Conservation (phyloP, 2,797 vertebrate species). For the Alfaro cultratus region DNA sequence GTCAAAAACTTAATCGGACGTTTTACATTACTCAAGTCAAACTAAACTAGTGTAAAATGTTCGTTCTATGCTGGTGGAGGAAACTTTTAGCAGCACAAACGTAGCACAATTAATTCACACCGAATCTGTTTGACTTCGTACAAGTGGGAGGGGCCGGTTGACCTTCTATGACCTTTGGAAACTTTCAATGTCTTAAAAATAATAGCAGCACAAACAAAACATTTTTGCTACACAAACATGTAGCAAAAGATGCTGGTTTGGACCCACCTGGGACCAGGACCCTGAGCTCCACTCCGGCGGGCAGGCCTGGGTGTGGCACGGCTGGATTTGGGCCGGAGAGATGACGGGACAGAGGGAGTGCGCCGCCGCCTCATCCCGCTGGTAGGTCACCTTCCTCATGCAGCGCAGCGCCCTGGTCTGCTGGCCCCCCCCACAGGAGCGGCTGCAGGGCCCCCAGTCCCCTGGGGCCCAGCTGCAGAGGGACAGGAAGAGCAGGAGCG, state of each 20-base stretch:
- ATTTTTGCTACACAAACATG: no score
- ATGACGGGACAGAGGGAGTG: slow-evolving; percentile 89
- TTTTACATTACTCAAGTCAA: no score
- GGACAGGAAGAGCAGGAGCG: background rate
- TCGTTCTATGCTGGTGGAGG: no score
- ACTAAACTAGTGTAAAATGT: no score
- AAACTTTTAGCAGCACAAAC: no score
- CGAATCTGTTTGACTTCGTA: no score
- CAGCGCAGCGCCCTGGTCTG: slow-evolving; percentile 88
- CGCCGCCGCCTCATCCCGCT: slow-evolving; percentile 85
- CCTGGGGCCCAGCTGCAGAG: slow-evolving; percentile 86
- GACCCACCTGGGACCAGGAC: slow-evolving; percentile 91
- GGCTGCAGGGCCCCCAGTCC: slow-evolving; percentile 90
- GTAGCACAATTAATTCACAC: no score
- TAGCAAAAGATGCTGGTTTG: background rate
- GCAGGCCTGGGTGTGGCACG: slow-evolving; percentile 88
- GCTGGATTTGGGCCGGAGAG: slow-evolving; percentile 86
- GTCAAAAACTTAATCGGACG: no score
- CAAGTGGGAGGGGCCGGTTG: no score
- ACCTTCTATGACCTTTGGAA: no score
- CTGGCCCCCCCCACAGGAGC: slow-evolving; percentile 89
- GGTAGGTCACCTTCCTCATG: slow-evolving; percentile 88
- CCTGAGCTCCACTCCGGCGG: slow-evolving; percentile 89
- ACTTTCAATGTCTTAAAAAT: no score
- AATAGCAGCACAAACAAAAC: no score